These are phyloP conservation scores for Pelagia noctiluca DNA, from an alignment of 30 jellyfish, hydroid and myxozoan species.

Conservation along the genomic window DNA sequence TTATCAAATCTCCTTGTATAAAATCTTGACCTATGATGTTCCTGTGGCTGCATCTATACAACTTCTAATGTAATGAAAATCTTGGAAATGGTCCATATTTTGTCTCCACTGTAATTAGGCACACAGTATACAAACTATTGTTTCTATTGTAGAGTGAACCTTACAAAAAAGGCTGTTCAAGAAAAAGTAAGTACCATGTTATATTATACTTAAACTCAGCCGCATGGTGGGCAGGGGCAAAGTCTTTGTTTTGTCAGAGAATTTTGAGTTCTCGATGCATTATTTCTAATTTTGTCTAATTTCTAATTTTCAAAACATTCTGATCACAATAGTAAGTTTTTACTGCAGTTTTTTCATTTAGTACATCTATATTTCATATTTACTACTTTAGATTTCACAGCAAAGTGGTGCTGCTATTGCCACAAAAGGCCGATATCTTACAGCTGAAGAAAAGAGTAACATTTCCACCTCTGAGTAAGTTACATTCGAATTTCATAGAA, in stretches of 20 bases:
- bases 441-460: constrained; percentile 62
- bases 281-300: not conserved
- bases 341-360: too few relatives aligned
- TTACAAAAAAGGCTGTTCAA: constrained; percentile 55
- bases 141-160: constrained; percentile 35
- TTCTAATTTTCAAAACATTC: too few relatives aligned
- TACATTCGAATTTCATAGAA: not conserved
- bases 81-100: not conserved
- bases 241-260: too few relatives aligned
- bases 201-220: too few relatives aligned
- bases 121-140: not conserved
- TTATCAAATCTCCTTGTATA: too few relatives aligned
- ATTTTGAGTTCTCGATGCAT: too few relatives aligned
- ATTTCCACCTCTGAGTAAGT: constrained; percentile 38
- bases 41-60: too few relatives aligned
- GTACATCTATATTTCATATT: too few relatives aligned
- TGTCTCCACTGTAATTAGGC: not conserved
- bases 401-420: constrained; percentile 91
- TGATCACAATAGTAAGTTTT: too few relatives aligned
- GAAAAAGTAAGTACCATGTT: constrained; percentile 58
- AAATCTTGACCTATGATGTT: too few relatives aligned
- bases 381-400: constrained; percentile 73
- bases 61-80: not conserved
- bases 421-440: constrained; percentile 65
- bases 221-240: too few relatives aligned